Evolutionary conservation across 2,888 invertebrate genomes (phyloP).

Genomic region (Polyommatus iphigenia): DNA sequence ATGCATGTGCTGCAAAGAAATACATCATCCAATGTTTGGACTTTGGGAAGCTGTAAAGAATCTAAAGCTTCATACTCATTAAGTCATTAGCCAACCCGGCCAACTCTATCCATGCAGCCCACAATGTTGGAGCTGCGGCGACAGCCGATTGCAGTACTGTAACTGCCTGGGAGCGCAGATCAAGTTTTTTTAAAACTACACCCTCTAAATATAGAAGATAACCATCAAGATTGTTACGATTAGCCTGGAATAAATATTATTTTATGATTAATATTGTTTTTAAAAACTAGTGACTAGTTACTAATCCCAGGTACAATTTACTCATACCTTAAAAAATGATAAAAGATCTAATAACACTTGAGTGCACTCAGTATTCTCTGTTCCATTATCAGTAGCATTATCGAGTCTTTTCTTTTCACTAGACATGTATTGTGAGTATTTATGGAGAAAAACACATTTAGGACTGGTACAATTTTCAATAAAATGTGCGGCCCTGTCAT

Average conservation of each 20-base stretch:
- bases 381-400: conserved; percentile 75
- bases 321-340: conserved; percentile 68
- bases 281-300: neutral
- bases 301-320: neutral
- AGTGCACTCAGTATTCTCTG: conserved; percentile 67
- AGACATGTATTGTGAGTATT: conserved; percentile 92
- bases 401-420: conserved; percentile 94
- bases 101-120: conserved; percentile 97
- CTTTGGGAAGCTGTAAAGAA: conserved; percentile 84
- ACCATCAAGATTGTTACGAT: conserved; percentile 89
- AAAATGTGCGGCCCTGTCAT: conserved; percentile 92
- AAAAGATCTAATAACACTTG: conserved; percentile 69
- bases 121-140: conserved; percentile 89
- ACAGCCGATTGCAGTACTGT: conserved; percentile 90
- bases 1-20: conserved; percentile 94
- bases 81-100: conserved; percentile 91
- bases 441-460: conserved; percentile 89
- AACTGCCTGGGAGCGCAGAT: conserved; percentile 87
- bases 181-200: conserved; percentile 92
- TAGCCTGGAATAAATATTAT: conserved; percentile 56
- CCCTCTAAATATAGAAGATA: conserved; percentile 94
- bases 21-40: conserved; percentile 97
- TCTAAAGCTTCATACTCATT: conserved; percentile 88
- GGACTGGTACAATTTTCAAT: conserved; percentile 84
- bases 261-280: neutral